Conservation (phyloP, 2,888 invertebrate genomes). For the Papilio gigon region DNA sequence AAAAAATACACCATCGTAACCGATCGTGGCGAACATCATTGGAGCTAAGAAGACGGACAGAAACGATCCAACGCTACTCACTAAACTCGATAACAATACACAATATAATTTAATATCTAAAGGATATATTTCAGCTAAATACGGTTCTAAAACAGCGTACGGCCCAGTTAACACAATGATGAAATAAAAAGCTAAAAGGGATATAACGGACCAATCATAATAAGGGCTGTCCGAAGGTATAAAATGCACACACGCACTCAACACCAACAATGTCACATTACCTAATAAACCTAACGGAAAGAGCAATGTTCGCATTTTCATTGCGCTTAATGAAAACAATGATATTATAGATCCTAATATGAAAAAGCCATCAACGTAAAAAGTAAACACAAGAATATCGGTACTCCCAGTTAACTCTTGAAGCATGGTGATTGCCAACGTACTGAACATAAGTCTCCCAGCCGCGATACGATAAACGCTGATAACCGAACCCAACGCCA, state of each 20-base stretch:
- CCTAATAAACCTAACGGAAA: conserved; percentile 45
- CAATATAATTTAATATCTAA: conserved; percentile 47
- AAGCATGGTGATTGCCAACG: conserved; percentile 46
- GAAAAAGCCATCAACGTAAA: conserved; percentile 44
- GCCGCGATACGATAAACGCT: conserved; percentile 44
- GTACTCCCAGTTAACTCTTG: conserved; percentile 46
- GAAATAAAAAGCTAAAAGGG: conserved; percentile 45
- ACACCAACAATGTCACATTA: conserved; percentile 41
- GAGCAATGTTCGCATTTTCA: conserved; percentile 46
- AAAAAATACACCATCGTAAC: conserved; percentile 49
- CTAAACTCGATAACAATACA: conserved; percentile 42
- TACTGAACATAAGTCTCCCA: conserved; percentile 44
- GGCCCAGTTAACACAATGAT: conserved; percentile 45
- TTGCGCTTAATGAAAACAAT: conserved; percentile 43
- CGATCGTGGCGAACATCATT: conserved; percentile 44
- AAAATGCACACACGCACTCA: conserved; percentile 45
- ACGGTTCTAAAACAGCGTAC: conserved; percentile 47
- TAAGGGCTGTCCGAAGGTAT: conserved; percentile 35
- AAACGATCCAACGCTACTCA: conserved; percentile 45
- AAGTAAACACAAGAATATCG: conserved; percentile 44
- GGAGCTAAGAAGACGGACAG: conserved; percentile 45
- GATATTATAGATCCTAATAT: conserved; percentile 45
- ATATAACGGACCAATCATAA: conserved; percentile 42
- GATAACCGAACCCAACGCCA: conserved; percentile 39
- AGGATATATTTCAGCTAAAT: conserved; percentile 48